These are phyloP conservation scores for Cydia splendana DNA, from an alignment of 1,140 invertebrate species.

Conservation along the genomic window DNA sequence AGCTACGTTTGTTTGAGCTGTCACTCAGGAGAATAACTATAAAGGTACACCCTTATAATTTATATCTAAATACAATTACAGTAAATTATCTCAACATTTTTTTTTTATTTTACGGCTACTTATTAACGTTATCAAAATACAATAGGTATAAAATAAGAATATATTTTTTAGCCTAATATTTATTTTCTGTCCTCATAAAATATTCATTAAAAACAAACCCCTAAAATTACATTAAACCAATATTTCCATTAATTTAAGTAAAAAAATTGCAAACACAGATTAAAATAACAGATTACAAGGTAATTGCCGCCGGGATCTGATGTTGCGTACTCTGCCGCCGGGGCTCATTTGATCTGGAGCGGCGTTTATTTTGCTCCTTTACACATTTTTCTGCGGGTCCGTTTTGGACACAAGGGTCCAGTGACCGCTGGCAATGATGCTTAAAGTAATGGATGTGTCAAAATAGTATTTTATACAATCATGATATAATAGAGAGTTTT, in stretches of 20 bases:
- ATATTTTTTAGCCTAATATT: no score
- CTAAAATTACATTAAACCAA: background rate
- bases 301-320: background rate
- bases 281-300: constrained; percentile 1
- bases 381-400: constrained; percentile 16
- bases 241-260: background rate
- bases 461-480: no score
- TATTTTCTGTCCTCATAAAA: no score
- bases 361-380: constrained; percentile 14
- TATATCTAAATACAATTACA: no score
- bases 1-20: no score
- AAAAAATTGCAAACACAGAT: background rate
- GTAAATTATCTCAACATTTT: no score
- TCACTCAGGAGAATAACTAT: no score
- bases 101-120: no score
- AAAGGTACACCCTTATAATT: no score
- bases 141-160: no score
- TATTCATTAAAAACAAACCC: background rate
- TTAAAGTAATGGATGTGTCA: constrained; percentile 18
- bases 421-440: constrained; percentile 15
- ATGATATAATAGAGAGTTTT: no score
- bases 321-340: constrained; percentile 13
- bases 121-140: no score
- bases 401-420: background rate
- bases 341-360: constrained; percentile 28